These are phyloP conservation scores for Synergus gifuensis DNA, from an alignment of 2,888 invertebrate genomes.

Conservation along the genomic window DNA sequence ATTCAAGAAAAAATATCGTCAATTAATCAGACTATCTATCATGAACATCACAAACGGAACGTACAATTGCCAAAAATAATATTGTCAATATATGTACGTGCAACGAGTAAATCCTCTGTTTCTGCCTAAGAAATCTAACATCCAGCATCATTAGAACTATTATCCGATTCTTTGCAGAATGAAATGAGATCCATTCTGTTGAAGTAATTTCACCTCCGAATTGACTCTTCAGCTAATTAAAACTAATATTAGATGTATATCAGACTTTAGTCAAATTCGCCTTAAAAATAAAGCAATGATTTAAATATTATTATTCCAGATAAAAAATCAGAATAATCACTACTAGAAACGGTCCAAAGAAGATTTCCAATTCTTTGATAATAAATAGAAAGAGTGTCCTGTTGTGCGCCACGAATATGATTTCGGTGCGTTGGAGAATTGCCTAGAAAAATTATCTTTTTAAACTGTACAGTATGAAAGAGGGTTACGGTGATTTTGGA, in stretches of 20 bases:
- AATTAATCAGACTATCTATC: constrained; percentile 28
- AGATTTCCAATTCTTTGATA: constrained; percentile 10
- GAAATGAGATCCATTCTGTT: constrained; percentile 32
- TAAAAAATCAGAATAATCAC: constrained; percentile 12
- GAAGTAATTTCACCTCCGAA: constrained; percentile 27
- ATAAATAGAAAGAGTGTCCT: constrained; percentile 35
- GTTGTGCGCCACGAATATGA: constrained; percentile 2
- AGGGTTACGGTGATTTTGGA: constrained; percentile 35
- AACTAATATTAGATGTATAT: constrained; percentile 29
- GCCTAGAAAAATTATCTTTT: constrained; percentile 29
- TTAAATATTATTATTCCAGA: constrained; percentile 11
- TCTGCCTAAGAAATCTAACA: constrained; percentile 14
- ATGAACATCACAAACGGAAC: constrained; percentile 30
- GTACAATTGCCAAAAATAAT: constrained; percentile 33
- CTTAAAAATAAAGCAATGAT: constrained; percentile 19
- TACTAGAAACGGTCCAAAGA: not conserved
- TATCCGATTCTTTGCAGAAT: constrained; percentile 36
- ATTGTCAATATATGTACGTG: constrained; percentile 17
- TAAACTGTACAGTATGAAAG: constrained; percentile 35
- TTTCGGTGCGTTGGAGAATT: constrained; percentile 27
- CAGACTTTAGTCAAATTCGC: constrained; percentile 37
- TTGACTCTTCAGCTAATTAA: constrained; percentile 24
- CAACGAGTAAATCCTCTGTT: constrained; percentile 11
- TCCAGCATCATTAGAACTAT: constrained; percentile 6
- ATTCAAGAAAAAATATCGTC: constrained; percentile 47